Base-by-base conservation (phyloP, 2,888 invertebrate species). In the Pyrrhia umbra region DNA sequence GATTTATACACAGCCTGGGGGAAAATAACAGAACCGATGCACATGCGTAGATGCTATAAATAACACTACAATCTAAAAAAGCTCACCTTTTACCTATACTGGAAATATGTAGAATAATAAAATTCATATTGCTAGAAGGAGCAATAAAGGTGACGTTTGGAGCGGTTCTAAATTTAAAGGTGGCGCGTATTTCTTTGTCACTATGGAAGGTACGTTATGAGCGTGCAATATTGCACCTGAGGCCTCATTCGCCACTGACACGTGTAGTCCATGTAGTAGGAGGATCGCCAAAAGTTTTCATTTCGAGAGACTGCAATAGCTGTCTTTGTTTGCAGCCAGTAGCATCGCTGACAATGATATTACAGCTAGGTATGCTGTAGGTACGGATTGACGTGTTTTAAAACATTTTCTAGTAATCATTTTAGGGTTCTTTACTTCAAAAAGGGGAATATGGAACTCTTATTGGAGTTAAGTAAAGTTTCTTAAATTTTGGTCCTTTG, bases 161-260 rank as follows among this genome's bases (percentile, higher is more conserved):
- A 56, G 42, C n/a, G 34, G 42, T 46, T 58, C 55, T 68, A 68
- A 68, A 74, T 81, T 64, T 62, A 49, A 68, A 77, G 56, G 55
- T 37, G 64, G 54, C 69, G 57, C 50, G 66, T 70, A 66, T 81
- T 75, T 75, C 68, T 72, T 78, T 75, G 71, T 75, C 50, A 57
- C 52, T 55, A 58, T 67, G 62, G 72, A 61, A 81, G 77, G 80
- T 79, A 79, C 51, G 52, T 52, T 73, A 84, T 84, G 80, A 80
- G 83, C 73, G 79, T 86, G 84, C 85, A 87, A 85, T 85, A 81
- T 81, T 88, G 88, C 90, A 90, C 90, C 89, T 90, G 89, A 74
- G 86, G 74, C 77, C 80, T 64, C 72, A 78, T 81, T 81, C 63
- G 59, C 74, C 50, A 18, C 63, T 69, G 61, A 59, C 68, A 60